phyloP scores from a whole-genome alignment of 2,113 vertebrate species.

The Rattus rattus region DNA sequence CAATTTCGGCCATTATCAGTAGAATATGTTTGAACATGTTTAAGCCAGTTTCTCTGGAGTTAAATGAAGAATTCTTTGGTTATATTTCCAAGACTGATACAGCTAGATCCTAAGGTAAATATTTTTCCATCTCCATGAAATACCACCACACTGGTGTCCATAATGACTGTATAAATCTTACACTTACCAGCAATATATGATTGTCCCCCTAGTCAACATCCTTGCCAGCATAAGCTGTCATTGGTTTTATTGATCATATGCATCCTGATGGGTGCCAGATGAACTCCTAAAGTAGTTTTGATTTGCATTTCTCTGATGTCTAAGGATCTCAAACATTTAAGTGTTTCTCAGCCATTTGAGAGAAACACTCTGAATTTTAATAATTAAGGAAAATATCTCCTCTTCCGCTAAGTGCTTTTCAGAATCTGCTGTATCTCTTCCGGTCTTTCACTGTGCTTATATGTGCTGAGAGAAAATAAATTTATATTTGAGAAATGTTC shows the following conservation, averaged over 20 bases:
- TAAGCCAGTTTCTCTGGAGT: neutral
- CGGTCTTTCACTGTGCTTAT: neutral
- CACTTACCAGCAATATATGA: neutral
- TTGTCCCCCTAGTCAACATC: neutral
- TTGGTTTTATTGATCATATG: neutral
- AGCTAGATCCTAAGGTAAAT: neutral
- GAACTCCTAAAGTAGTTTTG: neutral
- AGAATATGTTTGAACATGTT: neutral
- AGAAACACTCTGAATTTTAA: neutral
- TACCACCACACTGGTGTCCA: neutral
- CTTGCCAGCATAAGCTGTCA: neutral
- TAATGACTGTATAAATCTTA: neutral
- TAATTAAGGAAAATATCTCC: neutral
- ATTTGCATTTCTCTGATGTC: neutral
- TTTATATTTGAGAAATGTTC: neutral
- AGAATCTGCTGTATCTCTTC: neutral
- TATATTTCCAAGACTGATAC: neutral
- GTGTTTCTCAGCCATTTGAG: neutral
- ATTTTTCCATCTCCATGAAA: neutral
- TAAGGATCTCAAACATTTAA: neutral
- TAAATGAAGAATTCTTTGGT: neutral
- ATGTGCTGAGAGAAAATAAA: neutral
- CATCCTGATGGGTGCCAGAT: neutral
- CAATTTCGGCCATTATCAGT: neutral
- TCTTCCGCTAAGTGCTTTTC: neutral